Conservation (phyloP, 2,797 vertebrate genomes). For the Microchirus variegatus region DNA sequence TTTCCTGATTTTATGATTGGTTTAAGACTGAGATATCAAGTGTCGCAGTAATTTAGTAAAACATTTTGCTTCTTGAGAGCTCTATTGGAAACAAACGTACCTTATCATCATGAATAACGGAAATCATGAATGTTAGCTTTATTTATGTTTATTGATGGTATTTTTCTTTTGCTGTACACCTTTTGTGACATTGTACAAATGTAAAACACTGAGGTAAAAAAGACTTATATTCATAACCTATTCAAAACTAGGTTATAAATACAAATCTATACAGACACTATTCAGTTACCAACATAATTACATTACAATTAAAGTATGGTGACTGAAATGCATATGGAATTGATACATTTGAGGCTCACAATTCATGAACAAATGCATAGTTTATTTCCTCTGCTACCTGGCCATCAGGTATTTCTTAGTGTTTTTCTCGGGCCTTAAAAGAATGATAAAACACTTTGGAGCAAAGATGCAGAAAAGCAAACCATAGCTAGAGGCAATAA, state of each 20-base stretch:
- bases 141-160: conserved; percentile 1
- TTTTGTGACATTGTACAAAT: neutral
- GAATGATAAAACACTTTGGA: conserved; percentile 75
- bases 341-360: neutral
- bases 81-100: too few relatives aligned
- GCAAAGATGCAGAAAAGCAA: conserved; percentile 79
- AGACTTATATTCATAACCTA: too few relatives aligned
- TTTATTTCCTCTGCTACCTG: conserved; percentile 12
- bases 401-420: conserved; percentile 78
- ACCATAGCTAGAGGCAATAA: conserved; percentile 78
- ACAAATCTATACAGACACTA: neutral
- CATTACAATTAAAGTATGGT: too few relatives aligned
- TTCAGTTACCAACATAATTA: too few relatives aligned
- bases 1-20: too few relatives aligned
- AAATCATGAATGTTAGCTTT: too few relatives aligned
- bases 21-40: too few relatives aligned
- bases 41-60: too few relatives aligned
- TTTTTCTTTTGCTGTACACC: neutral
- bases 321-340: neutral
- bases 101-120: too few relatives aligned
- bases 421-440: conserved; percentile 72
- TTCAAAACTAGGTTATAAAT: too few relatives aligned
- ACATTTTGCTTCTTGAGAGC: too few relatives aligned
- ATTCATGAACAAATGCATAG: neutral
- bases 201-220: neutral